Evolutionary conservation across 2,888 invertebrate species (phyloP).

Genomic region (Agapostemon virescens): DNA sequence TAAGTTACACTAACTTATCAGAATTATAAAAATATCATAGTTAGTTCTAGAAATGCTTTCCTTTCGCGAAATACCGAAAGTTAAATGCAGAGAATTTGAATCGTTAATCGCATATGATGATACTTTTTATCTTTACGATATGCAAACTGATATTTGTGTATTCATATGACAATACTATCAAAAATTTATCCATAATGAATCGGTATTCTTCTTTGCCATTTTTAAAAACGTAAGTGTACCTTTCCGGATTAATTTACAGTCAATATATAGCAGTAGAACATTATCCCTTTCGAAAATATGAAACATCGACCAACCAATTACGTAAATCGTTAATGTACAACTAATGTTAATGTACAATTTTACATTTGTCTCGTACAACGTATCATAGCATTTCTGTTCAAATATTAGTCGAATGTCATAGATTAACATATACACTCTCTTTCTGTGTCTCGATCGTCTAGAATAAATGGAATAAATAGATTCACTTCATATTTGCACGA

Average conservation of each 20-base stretch:
- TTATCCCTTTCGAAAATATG: constrained; percentile 46
- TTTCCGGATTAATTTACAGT: neutral
- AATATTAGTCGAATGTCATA: constrained; percentile 40
- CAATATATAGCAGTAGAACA: constrained; percentile 20
- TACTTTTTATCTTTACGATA: constrained; percentile 29
- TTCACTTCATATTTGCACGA: constrained; percentile 67
- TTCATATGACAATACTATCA: constrained; percentile 20
- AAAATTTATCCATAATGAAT: constrained; percentile 30
- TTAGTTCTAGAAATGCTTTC: constrained; percentile 41
- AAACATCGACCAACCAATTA: constrained; percentile 37
- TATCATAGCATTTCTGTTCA: constrained; percentile 26
- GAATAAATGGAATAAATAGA: constrained; percentile 68
- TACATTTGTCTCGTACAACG: constrained; percentile 29
- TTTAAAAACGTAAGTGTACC: constrained; percentile 22
- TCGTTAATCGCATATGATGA: constrained; percentile 7
- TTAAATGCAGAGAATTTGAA: constrained; percentile 47
- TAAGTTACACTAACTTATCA: constrained; percentile 50
- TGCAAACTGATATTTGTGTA: constrained; percentile 32
- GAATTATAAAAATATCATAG: constrained; percentile 42
- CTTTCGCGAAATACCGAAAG: constrained; percentile 21
- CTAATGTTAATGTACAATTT: constrained; percentile 48
- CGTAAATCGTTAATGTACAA: constrained; percentile 26
- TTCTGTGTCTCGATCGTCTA: constrained; percentile 54
- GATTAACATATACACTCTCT: constrained; percentile 46
- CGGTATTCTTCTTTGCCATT: constrained; percentile 16